Conservation (phyloP, 2,888 invertebrate species). For the Melanostoma mellinum region DNA sequence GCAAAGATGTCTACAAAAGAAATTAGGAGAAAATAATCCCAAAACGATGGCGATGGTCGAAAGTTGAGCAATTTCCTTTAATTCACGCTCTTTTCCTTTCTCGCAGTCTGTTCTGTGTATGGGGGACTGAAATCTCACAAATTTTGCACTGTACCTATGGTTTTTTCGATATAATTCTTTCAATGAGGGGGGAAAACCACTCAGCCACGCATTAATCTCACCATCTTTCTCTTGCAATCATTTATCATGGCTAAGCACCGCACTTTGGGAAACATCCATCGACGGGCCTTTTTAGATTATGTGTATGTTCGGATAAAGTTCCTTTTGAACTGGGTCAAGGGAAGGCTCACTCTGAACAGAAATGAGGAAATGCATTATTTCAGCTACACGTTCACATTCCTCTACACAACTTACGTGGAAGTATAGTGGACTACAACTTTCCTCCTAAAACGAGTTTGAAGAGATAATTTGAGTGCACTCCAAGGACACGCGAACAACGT, state of each 20-base stretch:
- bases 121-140: neutral
- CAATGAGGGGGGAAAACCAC: neutral
- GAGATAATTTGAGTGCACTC: too few relatives aligned
- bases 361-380: conserved; percentile 47
- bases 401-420: conserved; percentile 30
- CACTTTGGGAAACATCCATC: conserved; percentile 57
- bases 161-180: conserved; percentile 9
- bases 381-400: conserved; percentile 50
- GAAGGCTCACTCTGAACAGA: conserved; percentile 63
- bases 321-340: conserved; percentile 65
- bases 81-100: neutral
- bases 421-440: conserved; percentile 34
- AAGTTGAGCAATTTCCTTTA: conserved; percentile 25
- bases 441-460: neutral
- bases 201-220: conserved; percentile 1
- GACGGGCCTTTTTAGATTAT: conserved; percentile 2
- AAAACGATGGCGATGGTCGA: conserved; percentile 17
- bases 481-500: neutral
- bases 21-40: conserved; percentile 48
- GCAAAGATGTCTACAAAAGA: conserved; percentile 49
- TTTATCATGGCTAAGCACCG: conserved; percentile 61
- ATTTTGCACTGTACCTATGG: neutral
- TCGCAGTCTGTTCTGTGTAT: neutral
- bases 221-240: conserved; percentile 21
- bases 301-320: conserved; percentile 52